Percentiles rank a stretch among this genome's conserved stretches.
These are phyloP conservation scores for Nyctalus aviator DNA, from an alignment of 2,797 vertebrate species.

Conservation along the genomic window DNA sequence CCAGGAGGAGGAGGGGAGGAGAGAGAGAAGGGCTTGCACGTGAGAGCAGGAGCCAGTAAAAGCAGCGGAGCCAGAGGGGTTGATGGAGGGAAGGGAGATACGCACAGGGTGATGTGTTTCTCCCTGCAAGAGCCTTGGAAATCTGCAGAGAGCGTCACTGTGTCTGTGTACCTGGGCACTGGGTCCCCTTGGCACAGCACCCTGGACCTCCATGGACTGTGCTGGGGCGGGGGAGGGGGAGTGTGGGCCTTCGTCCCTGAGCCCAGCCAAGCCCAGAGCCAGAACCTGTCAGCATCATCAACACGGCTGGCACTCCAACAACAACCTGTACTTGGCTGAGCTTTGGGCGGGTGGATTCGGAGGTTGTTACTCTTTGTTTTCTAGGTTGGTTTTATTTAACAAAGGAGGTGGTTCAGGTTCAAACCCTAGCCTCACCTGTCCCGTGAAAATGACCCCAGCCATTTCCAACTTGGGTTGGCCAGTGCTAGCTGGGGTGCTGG, in stretches of 20 bases:
- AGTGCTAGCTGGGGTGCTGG: neutral
- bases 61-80: fast-evolving
- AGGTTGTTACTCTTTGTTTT: neutral
- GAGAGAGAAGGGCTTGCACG: neutral
- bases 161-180: too few species aligned
- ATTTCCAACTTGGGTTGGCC: neutral
- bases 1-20: neutral
- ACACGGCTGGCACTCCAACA: neutral
- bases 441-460: fast-evolving
- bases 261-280: neutral
- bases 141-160: neutral
- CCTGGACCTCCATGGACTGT: neutral
- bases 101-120: fast-evolving
- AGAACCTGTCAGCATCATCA: fast-evolving
- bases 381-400: constrained; percentile 15
- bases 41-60: neutral
- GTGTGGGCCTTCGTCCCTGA: neutral
- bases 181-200: neutral
- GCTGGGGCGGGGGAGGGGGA: neutral
- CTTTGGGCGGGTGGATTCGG: fast-evolving
- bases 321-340: fast-evolving
- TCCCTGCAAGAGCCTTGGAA: neutral
- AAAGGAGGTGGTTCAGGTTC: neutral
- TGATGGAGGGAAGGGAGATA: fast-evolving
- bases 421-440: neutral